Evolutionary conservation across 2,113 vertebrate genomes (phyloP), one percentile per base, ranked within the genome.

Genomic region (Channa maculata): DNA sequence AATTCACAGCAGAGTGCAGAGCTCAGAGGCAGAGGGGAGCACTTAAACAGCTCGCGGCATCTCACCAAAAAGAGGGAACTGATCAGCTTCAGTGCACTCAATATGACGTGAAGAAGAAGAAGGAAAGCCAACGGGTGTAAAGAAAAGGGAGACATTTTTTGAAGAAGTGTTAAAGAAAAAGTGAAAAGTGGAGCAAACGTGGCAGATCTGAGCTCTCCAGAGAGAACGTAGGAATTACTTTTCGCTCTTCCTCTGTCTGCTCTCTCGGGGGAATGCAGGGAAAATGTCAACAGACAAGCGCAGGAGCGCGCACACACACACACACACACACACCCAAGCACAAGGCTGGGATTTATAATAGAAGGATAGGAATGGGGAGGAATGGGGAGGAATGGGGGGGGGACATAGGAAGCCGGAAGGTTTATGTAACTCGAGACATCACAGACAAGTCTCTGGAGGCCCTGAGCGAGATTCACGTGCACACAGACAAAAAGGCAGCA

Each of bases 211-310:
- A 83, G 70, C 62, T 84, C 80, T 89, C 79, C n/a, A 55, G 66
- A 87, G 82, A 80, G 69, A 88, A 84, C 77, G 73, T 90, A 88
- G 88, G 87, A 91, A 90, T 81, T 24, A 86, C 65, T 89, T 91
- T 71, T 76, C 43, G 44, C 82, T 84, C 85, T 84, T 86, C 69
- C 83, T 67, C 68, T 68, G 68, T 73, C 68, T 86, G 55, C 58
- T 70, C 80, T 84, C 86, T 78, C 61, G 0, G 68, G 86, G 87
- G 82, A 83, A 69, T 45, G 83, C 33, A 60, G 69, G 65, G 84
- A 85, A 90, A 90, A 89, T 90, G 88, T 90, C 89, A 91, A 92
- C 80, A 86, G 61, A 74, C 76, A 69, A 51, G 24, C 65, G 14
- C 49, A 58, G 62, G 43, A 43, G 79, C 57, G 65, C 60, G 79